Base-by-base conservation (phyloP, 2,113 vertebrate species). In the Petroica traversi region DNA sequence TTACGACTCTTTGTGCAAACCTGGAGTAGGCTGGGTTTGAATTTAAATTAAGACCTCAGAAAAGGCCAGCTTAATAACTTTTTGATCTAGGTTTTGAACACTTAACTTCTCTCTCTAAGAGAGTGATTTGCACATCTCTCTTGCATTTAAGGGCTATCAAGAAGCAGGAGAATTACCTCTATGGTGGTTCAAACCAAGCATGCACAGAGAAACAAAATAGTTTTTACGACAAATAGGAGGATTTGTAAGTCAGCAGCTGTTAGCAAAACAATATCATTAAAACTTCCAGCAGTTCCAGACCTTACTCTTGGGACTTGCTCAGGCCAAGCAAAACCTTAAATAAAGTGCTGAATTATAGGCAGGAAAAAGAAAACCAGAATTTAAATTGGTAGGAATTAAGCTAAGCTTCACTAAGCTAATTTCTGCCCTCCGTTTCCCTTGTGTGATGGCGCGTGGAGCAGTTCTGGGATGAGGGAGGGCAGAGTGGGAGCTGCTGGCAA, bases 301-400 rank as follows among this genome's bases (percentile, higher is more conserved):
- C 92, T 93, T 88, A 88, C 68, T 95, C 75, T 82, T 0, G 1
- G 73, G 80, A 93, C 91, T 92, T 0, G 4, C 73, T 66, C 63
- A 67, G 85, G 77, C 80, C 55, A 33, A 93, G 92, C 46, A 92
- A 93, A 95, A 93, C 73, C 72, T 90, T 92, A 92, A 68, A 71
- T 90, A 68, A 93, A 75, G 59, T 92, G 88, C 61, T 82, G 89
- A 92, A 93, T 95, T 97, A 85, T 9, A 92, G 76, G 13, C 64
- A 77, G 46, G 75, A 88, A 83, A 90, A 95, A 89, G 71, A 41
- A 91, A 93, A 79, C 28, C 62, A 71, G 72, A 38, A 19, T 76
- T 83, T 95, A 90, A 89, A 92, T 91, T 73, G 91, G 76, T 78
- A 58, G 51, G 89, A 93, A 88, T 93, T 94, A 93, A 93, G 48